A percentile compares a stretch with the other conserved stretches of the same genome.
Evolutionary conservation across 2,797 vertebrate species (phyloP).

Genomic region (Acanthurus leucopareius): DNA sequence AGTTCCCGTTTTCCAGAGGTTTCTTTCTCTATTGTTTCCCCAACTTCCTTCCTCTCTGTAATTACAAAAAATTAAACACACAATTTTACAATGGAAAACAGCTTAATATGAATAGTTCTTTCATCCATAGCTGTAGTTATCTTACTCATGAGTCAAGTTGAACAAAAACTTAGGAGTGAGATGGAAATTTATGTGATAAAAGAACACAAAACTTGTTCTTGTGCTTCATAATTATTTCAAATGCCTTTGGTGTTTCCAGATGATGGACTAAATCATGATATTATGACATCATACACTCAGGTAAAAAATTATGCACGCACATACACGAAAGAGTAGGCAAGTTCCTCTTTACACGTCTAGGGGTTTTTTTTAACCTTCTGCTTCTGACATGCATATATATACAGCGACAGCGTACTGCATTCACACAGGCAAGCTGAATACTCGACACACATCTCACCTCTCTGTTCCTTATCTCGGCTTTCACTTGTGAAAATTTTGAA

Average conservation of each 20-base stretch:
- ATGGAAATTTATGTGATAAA: background rate
- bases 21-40: conserved; percentile 26
- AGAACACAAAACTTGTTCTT: background rate
- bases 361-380: conserved; percentile 56
- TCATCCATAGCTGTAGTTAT: background rate
- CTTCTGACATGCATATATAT: conserved; percentile 62
- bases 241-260: conserved; percentile 16
- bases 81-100: conserved; percentile 2
- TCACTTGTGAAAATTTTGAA: conserved; percentile 1
- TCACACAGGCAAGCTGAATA: conserved; percentile 31
- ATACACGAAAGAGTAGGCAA: background rate
- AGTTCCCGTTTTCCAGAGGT: conserved; percentile 54
- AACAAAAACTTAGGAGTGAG: background rate
- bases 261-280: background rate
- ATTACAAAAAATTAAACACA: background rate
- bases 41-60: conserved; percentile 41
- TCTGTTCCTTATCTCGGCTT: background rate
- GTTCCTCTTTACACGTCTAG: conserved; percentile 45
- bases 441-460: conserved; percentile 10
- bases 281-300: conserved; percentile 25
- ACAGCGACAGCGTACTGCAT: conserved; percentile 7
- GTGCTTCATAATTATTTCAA: background rate
- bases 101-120: background rate
- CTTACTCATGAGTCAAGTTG: background rate
- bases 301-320: background rate